A percentile compares a stretch with the other conserved stretches of the same genome.
Evolutionary conservation across 2,888 invertebrate genomes (phyloP).

Genomic region (Cryptus viduatorius): DNA sequence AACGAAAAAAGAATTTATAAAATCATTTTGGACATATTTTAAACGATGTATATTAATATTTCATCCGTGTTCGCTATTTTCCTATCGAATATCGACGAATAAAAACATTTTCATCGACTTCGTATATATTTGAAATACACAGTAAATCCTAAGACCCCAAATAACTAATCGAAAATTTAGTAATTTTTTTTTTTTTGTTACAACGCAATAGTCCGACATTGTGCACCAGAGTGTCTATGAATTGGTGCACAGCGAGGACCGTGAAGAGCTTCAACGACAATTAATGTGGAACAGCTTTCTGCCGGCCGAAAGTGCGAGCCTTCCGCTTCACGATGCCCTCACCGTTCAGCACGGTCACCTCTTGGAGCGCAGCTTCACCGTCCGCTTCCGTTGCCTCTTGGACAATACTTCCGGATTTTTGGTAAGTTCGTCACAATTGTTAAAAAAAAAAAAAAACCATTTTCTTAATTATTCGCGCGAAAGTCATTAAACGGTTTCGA

Average conservation of each 20-base stretch:
- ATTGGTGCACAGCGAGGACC: conserved; percentile 99
- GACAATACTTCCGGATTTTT: conserved; percentile 99
- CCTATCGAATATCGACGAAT: too few species aligned
- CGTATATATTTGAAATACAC: background rate
- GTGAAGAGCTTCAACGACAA: conserved; percentile 98
- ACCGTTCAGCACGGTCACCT: conserved; percentile 95
- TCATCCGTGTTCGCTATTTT: too few species aligned
- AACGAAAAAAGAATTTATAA: background rate
- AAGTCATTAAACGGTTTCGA: too few species aligned
- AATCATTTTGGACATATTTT: background rate
- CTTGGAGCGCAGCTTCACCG: conserved; percentile 98
- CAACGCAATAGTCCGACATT: conserved; percentile 96
- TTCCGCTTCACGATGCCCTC: conserved; percentile 95
- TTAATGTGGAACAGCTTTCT: conserved; percentile 97
- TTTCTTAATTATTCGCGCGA: background rate
- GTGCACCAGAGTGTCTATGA: conserved; percentile 99
- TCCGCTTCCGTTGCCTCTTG: conserved; percentile 98
- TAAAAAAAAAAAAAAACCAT: background rate
- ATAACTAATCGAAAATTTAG: background rate
- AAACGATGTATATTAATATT: too few species aligned
- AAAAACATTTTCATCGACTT: too few species aligned
- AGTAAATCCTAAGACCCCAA: background rate
- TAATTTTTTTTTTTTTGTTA: conserved; percentile 13
- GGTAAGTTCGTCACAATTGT: conserved; percentile 87
- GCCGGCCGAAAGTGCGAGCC: conserved; percentile 91